Evolutionary conservation across 2,113 vertebrate genomes (phyloP).

Genomic region (Eulacestoma nigropectus): DNA sequence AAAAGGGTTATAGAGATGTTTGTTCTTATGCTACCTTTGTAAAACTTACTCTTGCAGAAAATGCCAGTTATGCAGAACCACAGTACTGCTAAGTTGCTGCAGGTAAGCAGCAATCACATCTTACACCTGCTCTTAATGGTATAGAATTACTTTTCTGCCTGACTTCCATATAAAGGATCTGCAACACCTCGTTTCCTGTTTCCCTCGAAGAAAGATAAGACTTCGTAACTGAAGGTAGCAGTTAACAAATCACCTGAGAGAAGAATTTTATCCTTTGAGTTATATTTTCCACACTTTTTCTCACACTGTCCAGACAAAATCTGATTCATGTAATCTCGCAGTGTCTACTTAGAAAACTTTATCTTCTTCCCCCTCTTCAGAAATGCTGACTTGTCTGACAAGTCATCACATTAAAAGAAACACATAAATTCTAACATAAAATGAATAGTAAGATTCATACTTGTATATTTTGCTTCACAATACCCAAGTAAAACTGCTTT

Average conservation of each 20-base stretch:
- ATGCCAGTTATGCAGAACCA: background rate
- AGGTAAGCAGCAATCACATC: background rate
- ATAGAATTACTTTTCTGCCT: background rate
- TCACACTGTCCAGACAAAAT: background rate
- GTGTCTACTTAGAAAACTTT: background rate
- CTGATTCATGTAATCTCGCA: background rate
- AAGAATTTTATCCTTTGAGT: background rate
- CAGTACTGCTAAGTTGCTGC: background rate
- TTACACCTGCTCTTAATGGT: background rate
- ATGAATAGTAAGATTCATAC: background rate
- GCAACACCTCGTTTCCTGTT: background rate
- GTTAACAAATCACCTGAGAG: background rate
- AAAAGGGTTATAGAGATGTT: background rate
- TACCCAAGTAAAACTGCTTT: background rate
- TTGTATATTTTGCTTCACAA: background rate
- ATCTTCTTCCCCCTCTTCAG: background rate
- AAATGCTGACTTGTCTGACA: background rate
- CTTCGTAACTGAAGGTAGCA: background rate
- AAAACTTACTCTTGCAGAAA: background rate
- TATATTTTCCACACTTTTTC: background rate
- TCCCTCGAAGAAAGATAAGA: background rate
- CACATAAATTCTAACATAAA: background rate
- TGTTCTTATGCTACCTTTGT: background rate
- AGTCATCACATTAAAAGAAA: background rate
- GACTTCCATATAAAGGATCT: background rate